Evolutionary conservation across 92 coral and sea anemone species (phyloP).

Genomic region (Zoanthus sociatus): DNA sequence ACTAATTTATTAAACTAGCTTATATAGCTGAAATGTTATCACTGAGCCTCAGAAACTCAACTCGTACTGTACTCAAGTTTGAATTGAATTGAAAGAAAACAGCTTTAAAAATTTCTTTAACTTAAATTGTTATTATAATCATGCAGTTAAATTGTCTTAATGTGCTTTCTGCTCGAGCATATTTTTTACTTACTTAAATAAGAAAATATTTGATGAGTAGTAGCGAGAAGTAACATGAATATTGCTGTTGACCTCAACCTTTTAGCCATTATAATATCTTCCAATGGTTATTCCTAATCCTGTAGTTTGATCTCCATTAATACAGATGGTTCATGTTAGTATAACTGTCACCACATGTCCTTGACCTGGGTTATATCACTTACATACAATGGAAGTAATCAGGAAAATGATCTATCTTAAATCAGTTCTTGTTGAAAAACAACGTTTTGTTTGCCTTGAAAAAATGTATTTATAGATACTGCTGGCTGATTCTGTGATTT

Average conservation of each 20-base stretch:
- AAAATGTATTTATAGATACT: not conserved
- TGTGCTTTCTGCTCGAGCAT: not conserved
- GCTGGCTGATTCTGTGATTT: not conserved
- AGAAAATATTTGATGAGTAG: not conserved
- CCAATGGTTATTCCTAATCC: not conserved
- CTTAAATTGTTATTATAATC: not conserved
- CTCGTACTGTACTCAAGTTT: too few species aligned
- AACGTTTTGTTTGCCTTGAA: not conserved
- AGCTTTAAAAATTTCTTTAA: not conserved
- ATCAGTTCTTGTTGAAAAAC: not conserved
- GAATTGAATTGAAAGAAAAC: not conserved
- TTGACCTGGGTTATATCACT: not conserved
- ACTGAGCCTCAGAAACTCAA: too few species aligned
- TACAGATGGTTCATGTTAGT: constrained; percentile 1
- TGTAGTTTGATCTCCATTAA: not conserved
- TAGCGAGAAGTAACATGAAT: not conserved
- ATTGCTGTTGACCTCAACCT: not conserved
- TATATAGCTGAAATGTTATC: too few species aligned
- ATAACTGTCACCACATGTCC: not conserved
- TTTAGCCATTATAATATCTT: not conserved
- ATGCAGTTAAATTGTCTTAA: not conserved
- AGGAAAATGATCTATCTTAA: constrained; percentile 11
- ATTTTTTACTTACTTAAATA: not conserved
- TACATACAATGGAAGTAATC: not conserved
- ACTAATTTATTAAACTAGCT: too few species aligned